A percentile compares a stretch with the other conserved stretches of the same genome.
phyloP scores from a whole-genome alignment of 2,113 vertebrate genomes.

The Thamnaconus septentrionalis region DNA sequence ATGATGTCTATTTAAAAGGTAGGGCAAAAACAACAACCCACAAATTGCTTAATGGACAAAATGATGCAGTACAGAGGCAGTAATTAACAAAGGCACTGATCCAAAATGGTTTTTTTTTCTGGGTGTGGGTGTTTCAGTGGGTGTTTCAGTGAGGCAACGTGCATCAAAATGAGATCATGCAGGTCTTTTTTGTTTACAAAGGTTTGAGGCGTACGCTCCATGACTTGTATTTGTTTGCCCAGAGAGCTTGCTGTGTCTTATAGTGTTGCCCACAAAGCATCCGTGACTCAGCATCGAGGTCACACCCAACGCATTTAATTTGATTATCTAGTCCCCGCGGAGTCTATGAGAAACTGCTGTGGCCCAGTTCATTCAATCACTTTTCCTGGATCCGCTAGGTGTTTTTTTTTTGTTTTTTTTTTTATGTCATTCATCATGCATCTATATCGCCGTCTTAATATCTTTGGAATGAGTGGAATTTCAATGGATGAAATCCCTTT shows the following conservation, averaged over 20 bases:
- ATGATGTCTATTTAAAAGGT: background rate
- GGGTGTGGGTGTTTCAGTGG: background rate
- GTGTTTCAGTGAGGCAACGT: constrained; percentile 13
- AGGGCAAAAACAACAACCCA: no score
- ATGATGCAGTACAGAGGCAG: constrained; percentile 11
- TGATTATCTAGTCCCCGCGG: constrained; percentile 47
- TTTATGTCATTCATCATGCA: no score
- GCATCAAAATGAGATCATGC: background rate
- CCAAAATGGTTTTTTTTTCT: background rate
- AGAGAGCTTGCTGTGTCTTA: constrained; percentile 28
- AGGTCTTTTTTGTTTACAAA: constrained; percentile 5
- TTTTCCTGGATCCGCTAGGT: constrained; percentile 16
- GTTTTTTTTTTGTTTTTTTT: constrained; percentile 7
- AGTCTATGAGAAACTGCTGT: constrained; percentile 12
- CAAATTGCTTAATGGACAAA: background rate
- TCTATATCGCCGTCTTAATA: no score
- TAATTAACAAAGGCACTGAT: constrained; percentile 6
- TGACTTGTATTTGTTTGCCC: constrained; percentile 12
- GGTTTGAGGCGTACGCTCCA: background rate
- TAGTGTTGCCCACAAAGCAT: constrained; percentile 40
- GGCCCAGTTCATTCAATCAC: constrained; percentile 24
- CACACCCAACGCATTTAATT: constrained; percentile 54
- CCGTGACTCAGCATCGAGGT: constrained; percentile 58
- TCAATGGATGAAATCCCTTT: background rate
- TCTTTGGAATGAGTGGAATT: no score